Percentiles rank a stretch among this genome's conserved stretches.
These are phyloP conservation scores for Triplophysa tibetana DNA, from an alignment of 2,113 vertebrate genomes.

Conservation along the genomic window DNA sequence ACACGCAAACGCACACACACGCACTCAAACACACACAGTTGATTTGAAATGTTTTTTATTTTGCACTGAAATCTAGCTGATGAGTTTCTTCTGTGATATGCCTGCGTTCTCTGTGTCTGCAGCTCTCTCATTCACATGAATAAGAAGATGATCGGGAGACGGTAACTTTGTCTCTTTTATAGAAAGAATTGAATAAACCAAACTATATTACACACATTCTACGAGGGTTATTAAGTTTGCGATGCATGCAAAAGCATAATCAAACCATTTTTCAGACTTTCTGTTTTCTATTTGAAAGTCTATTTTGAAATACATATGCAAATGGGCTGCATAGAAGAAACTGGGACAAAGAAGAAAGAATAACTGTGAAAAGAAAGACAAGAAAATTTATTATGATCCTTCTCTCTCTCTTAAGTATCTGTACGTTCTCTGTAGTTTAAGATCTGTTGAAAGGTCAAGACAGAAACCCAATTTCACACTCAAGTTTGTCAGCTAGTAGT, in stretches of 20 bases:
- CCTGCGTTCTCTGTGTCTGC: constrained; percentile 34
- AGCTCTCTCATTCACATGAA: not conserved
- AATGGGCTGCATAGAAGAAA: no score
- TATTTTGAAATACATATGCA: no score
- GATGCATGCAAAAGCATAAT: not conserved
- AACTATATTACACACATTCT: not conserved
- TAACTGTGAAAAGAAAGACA: no score
- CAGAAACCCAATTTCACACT: not conserved
- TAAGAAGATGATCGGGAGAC: no score
- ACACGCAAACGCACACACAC: not conserved
- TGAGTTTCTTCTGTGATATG: constrained; percentile 21
- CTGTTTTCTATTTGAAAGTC: not conserved
- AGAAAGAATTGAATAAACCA: not conserved
- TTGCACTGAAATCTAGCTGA: constrained; percentile 15
- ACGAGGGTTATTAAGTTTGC: not conserved
- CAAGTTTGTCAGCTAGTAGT: not conserved
- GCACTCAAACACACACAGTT: not conserved
- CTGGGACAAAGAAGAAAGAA: no score
- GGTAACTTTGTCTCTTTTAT: not conserved
- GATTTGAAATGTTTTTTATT: no score
- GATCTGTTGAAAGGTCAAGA: not conserved
- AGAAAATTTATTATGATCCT: no score
- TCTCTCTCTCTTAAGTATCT: no score
- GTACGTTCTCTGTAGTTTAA: no score
- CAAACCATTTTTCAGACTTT: not conserved